Evolutionary conservation across 2,888 invertebrate genomes (phyloP), one percentile per base, ranked within the genome.

Genomic region (Pimpla rufipes): DNA sequence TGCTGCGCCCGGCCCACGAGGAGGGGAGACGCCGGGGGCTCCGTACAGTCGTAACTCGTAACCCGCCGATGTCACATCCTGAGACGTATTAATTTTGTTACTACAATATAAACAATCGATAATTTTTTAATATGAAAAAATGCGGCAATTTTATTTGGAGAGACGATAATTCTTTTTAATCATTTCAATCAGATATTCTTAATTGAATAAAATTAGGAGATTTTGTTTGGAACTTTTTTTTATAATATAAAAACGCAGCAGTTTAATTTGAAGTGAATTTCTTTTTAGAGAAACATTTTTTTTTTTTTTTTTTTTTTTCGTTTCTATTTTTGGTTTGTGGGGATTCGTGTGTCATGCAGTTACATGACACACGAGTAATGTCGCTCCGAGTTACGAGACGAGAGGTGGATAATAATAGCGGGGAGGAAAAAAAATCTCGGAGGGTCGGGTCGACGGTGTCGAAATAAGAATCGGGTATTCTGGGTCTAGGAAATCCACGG

Each of bases 1-100:
- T 29, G 68, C 47, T 59, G 82, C 82, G 84, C 74, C 71, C 68
- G 75, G 81, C 81, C 77, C 82, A 50, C 67, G 73, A 64, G 78
- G 71, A 83, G 74, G 85, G 80, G 81, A 83, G 77, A 76, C 79
- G 47, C 70, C 79, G 74, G 66, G 76, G 52, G 29, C 13, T 29
- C n/a, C n/a, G 35, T 55, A 23, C 23, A 55, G 18, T 18, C 18
- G 18, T 52, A 52, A 8, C n/a, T 52, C 11, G 3, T 55, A 55
- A 55, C 23, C 23, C 23, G 55, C 23, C 10, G 23, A 55, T 55
- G 55, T 55, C 23, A 23, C 55, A 55, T 23, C 23, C 23, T 11
- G 13, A 55, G 23, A 55, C 23, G 11, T 11, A 23, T 55, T 10
- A 23, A 1, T 55, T 55, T 21, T 52, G 18, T 52, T 18, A 18